Evolutionary conservation across 2,113 vertebrate species (phyloP).

Genomic region (Coracopsis vasa): DNA sequence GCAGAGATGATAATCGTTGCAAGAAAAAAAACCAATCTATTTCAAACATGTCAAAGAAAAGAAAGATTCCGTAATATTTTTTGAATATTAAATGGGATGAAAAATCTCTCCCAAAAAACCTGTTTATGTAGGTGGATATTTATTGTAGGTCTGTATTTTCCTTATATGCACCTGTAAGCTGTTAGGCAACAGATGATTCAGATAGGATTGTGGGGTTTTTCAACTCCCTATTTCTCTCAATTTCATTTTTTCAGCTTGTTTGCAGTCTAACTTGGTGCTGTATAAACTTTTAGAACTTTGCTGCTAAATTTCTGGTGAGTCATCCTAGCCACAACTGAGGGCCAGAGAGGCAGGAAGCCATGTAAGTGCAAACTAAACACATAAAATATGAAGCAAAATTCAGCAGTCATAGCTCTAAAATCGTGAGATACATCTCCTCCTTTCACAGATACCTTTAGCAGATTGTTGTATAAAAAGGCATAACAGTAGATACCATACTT

Average conservation of each 20-base stretch:
- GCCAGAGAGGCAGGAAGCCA: background rate
- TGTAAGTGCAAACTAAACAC: background rate
- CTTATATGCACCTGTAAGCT: background rate
- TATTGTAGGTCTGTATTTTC: background rate
- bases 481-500: background rate
- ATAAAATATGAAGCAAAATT: background rate
- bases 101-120: background rate
- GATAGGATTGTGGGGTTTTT: background rate
- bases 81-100: background rate
- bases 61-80: background rate
- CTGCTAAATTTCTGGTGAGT: background rate
- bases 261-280: background rate
- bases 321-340: background rate
- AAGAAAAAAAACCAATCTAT: background rate
- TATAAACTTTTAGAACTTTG: background rate
- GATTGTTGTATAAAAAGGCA: background rate
- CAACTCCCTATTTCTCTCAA: background rate
- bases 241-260: slow-evolving; percentile 2
- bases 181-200: background rate
- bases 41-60: background rate
- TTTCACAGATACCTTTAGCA: background rate
- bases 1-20: background rate
- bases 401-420: background rate
- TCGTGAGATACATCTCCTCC: background rate
- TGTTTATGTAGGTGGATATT: background rate